Conservation (phyloP, 2,888 invertebrate genomes). For the Blera fallax region DNA sequence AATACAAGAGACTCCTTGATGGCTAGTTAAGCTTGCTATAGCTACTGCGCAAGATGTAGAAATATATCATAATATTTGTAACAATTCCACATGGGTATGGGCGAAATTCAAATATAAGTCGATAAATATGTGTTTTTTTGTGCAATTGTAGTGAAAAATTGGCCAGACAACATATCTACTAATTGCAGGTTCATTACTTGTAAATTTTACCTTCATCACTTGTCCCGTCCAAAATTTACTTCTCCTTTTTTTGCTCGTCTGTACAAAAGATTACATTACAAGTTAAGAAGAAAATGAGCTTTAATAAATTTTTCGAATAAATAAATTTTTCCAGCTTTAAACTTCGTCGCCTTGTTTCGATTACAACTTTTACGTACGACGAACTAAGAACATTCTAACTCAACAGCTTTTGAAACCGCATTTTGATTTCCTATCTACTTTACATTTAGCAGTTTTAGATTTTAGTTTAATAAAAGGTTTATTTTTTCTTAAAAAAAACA, state of each 20-base stretch:
- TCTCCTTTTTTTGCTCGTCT: not conserved
- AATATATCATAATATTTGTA: too few relatives aligned
- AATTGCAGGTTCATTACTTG: not conserved
- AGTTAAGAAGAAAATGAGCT: not conserved
- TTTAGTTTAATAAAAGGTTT: too few relatives aligned
- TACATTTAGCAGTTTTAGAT: not conserved
- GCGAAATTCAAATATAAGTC: too few relatives aligned
- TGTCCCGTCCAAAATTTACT: not conserved
- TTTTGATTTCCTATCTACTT: not conserved
- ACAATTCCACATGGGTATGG: too few relatives aligned
- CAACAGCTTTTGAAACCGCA: not conserved
- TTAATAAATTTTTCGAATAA: not conserved
- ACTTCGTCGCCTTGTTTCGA: constrained; percentile 43
- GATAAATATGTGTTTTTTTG: too few relatives aligned
- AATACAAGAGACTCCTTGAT: too few relatives aligned
- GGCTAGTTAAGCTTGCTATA: too few relatives aligned
- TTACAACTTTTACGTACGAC: constrained; percentile 46
- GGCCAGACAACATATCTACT: not conserved
- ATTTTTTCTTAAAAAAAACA: not conserved
- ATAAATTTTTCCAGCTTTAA: constrained; percentile 56
- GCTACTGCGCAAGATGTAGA: too few relatives aligned
- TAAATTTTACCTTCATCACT: not conserved
- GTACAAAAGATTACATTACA: constrained; percentile 1
- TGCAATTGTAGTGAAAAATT: too few relatives aligned
- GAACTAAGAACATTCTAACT: constrained; percentile 54